A percentile compares a stretch with the other conserved stretches of the same genome.
Conservation (phyloP, 2,888 invertebrate species). For the Esperia sulphurella region DNA sequence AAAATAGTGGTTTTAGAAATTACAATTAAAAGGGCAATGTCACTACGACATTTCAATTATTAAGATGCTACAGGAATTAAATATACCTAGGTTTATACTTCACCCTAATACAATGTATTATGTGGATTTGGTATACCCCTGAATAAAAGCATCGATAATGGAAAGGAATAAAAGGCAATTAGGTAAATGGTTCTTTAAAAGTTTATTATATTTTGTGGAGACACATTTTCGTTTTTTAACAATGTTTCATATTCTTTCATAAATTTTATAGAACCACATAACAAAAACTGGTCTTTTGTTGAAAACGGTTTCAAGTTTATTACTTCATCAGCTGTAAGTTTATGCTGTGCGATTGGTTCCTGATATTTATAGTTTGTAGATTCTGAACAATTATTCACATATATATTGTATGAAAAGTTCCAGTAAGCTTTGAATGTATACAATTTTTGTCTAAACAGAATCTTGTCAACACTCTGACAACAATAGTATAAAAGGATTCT, state of each 20-base stretch:
- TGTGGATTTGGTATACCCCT: no score
- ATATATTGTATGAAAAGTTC: constrained; percentile 86
- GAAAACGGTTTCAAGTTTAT: constrained; percentile 39
- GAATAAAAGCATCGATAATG: no score
- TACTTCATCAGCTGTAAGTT: constrained; percentile 51
- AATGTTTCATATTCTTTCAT: constrained; percentile 61
- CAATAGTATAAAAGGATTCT: constrained; percentile 81
- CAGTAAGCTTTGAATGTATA: constrained; percentile 81
- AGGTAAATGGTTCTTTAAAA: no score
- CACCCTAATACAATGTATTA: no score
- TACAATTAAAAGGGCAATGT: no score
- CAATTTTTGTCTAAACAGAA: constrained; percentile 81
- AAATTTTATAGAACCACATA: constrained; percentile 82
- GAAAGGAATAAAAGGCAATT: no score
- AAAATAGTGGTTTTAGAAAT: no score
- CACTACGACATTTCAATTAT: no score
- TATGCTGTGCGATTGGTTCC: constrained; percentile 65
- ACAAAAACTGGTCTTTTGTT: constrained; percentile 61
- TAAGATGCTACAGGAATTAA: no score
- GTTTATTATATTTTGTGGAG: constrained; percentile 43
- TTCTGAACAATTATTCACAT: constrained; percentile 51
- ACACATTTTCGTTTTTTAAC: constrained; percentile 30
- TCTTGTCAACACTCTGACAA: constrained; percentile 74
- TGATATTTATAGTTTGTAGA: constrained; percentile 56
- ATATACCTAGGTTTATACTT: no score